phyloP scores from a whole-genome alignment of 2,797 vertebrate genomes.

The Sebastiscus albofasciatus region DNA sequence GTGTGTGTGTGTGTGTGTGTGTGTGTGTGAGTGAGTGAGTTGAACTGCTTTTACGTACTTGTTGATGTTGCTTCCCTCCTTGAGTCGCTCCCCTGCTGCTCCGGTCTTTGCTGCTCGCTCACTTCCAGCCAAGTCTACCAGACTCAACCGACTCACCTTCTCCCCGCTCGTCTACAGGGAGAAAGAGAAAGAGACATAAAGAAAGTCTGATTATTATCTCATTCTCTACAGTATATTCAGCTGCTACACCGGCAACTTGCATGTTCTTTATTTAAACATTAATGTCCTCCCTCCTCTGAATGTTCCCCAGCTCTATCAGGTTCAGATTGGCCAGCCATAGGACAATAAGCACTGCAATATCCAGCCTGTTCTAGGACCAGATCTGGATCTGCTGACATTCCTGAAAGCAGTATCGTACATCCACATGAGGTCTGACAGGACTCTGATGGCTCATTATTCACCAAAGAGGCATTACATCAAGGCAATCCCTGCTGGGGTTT shows the following conservation, averaged over 20 bases:
- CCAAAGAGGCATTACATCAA: background rate
- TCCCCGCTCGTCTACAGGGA: conserved; percentile 89
- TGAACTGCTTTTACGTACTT: conserved; percentile 62
- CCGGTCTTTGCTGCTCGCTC: conserved; percentile 96
- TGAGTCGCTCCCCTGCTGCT: conserved; percentile 94
- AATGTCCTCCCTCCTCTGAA: background rate
- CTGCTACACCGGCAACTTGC: background rate
- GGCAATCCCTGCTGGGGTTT: background rate
- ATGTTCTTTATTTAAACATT: background rate
- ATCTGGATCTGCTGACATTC: background rate
- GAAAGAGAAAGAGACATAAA: background rate
- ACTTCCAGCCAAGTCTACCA: conserved; percentile 97
- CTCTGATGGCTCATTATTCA: conserved; percentile 1
- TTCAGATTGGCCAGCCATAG: background rate
- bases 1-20: background rate
- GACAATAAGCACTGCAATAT: background rate
- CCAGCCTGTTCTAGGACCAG: background rate
- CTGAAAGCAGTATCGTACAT: background rate
- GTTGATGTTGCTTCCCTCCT: conserved; percentile 91
- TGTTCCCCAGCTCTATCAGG: background rate
- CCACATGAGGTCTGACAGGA: background rate
- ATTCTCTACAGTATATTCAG: background rate
- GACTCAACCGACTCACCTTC: conserved; percentile 96
- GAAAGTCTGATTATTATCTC: background rate
- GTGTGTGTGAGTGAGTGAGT: background rate